phyloP scores from a whole-genome alignment of 2,113 vertebrate species.

The Poicephalus gulielmi region DNA sequence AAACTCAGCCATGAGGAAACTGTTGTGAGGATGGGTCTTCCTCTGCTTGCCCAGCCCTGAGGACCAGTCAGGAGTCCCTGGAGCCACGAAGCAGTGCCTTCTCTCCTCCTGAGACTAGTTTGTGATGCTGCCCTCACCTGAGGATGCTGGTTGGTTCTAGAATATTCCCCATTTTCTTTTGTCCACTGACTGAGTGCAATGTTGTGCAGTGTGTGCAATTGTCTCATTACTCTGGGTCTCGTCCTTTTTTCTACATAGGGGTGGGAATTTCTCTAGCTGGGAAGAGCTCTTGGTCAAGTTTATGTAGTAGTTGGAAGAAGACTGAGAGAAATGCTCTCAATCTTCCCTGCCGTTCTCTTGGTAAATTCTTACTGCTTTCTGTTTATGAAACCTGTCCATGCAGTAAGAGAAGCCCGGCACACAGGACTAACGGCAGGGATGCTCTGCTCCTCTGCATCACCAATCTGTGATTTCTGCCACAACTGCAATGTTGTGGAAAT shows the following conservation, averaged over 20 bases:
- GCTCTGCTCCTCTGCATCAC: neutral
- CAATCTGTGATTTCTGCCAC: neutral
- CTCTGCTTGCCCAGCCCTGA: accelerated
- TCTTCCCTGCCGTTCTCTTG: neutral
- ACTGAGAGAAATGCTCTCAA: neutral
- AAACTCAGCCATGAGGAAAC: neutral
- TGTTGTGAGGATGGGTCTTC: neutral
- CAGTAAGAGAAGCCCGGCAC: neutral
- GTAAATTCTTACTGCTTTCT: neutral
- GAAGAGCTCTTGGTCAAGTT: neutral
- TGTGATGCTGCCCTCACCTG: too few relatives aligned
- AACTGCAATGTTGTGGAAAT: neutral
- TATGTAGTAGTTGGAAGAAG: neutral
- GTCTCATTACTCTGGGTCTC: neutral
- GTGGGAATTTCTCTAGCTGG: neutral
- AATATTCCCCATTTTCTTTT: neutral
- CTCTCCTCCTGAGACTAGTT: too few relatives aligned
- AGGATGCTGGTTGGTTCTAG: accelerated
- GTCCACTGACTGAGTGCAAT: too few relatives aligned
- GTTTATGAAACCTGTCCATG: neutral
- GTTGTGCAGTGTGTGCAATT: neutral
- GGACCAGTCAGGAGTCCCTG: accelerated
- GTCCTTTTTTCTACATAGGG: neutral
- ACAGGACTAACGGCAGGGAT: accelerated
- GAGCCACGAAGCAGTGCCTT: too few relatives aligned